Evolutionary conservation across 2,113 vertebrate species (phyloP).

Genomic region (Phyllopteryx taeniolatus): DNA sequence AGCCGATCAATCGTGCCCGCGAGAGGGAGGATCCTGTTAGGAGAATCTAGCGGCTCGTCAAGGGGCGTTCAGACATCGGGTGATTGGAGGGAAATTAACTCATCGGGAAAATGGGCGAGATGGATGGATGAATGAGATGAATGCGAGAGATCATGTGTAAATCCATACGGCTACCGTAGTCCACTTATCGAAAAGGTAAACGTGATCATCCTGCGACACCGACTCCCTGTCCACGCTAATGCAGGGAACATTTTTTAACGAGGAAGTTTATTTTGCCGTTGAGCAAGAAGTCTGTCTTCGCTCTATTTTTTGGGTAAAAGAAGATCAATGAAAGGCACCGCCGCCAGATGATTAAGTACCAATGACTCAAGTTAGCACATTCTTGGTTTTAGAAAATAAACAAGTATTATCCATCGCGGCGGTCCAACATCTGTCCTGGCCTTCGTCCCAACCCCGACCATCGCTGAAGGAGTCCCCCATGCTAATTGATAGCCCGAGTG

Average conservation of each 20-base stretch:
- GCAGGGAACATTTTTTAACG: background rate
- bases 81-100: constrained; percentile 76
- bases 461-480: constrained; percentile 21
- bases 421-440: constrained; percentile 32
- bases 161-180: constrained; percentile 16
- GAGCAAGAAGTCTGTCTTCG: background rate
- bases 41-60: constrained; percentile 74
- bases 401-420: constrained; percentile 6
- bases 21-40: constrained; percentile 75
- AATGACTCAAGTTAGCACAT: background rate
- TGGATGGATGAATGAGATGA: constrained; percentile 31
- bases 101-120: constrained; percentile 62
- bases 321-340: constrained; percentile 4
- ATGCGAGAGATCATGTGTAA: constrained; percentile 16
- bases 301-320: background rate
- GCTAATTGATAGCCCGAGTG: constrained; percentile 70
- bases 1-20: constrained; percentile 79
- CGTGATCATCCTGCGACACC: background rate
- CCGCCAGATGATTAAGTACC: constrained; percentile 13
- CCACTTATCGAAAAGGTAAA: background rate
- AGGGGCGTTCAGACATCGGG: constrained; percentile 76
- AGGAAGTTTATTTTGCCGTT: background rate
- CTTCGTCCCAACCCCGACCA: constrained; percentile 32
- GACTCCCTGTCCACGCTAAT: background rate
- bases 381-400: constrained; percentile 2